Evolutionary conservation across 1,140 invertebrate species (phyloP).

Genomic region (Tribolium madens): DNA sequence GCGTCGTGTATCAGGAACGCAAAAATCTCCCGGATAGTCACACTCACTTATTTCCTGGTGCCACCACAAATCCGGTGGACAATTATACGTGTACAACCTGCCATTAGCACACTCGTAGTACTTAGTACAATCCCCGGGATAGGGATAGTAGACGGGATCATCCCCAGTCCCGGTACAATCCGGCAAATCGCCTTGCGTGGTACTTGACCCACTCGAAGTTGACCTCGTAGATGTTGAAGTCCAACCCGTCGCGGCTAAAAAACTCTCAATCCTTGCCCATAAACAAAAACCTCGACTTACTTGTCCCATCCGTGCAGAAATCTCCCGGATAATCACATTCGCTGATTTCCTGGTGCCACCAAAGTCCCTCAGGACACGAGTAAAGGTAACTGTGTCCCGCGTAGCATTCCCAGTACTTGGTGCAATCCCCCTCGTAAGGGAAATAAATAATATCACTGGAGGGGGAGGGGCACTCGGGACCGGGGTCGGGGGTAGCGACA

Average conservation of each 20-base stretch:
- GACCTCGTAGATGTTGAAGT: neutral
- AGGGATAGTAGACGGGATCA: neutral
- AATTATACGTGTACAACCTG: constrained; percentile 14
- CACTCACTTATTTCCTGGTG: constrained; percentile 41
- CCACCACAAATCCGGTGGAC: constrained; percentile 42
- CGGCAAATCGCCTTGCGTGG: neutral
- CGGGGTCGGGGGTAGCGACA: neutral
- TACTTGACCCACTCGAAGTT: neutral
- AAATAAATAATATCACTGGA: neutral
- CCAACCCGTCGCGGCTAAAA: neutral
- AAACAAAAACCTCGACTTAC: neutral
- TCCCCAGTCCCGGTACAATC: neutral
- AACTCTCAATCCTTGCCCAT: neutral
- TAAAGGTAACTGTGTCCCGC: neutral
- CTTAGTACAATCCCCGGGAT: constrained; percentile 28
- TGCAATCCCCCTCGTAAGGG: constrained; percentile 31
- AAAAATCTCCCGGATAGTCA: constrained; percentile 45
- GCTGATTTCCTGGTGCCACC: constrained; percentile 35
- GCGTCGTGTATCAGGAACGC: constrained; percentile 46
- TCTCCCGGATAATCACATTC: constrained; percentile 41
- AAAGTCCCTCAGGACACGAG: constrained; percentile 1
- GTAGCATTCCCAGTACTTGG: constrained; percentile 41
- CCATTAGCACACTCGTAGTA: constrained; percentile 45
- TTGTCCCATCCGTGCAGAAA: constrained; percentile 10
- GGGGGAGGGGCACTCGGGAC: neutral